phyloP scores from a whole-genome alignment of 2,113 vertebrate genomes.

The Pelodiscus sinensis region DNA sequence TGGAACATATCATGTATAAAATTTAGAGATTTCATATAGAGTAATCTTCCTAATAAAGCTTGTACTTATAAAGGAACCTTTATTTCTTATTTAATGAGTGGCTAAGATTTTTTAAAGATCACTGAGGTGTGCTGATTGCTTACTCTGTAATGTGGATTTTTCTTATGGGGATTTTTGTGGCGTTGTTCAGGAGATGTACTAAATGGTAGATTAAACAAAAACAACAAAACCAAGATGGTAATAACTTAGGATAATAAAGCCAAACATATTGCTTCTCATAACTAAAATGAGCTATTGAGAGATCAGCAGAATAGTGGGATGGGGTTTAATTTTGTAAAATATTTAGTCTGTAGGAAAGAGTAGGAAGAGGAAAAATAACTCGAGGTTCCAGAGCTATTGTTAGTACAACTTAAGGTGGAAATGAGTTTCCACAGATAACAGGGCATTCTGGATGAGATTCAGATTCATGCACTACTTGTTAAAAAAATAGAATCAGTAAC shows the following conservation, averaged over 20 bases:
- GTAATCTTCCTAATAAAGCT: background rate
- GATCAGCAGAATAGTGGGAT: background rate
- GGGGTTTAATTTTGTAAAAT: background rate
- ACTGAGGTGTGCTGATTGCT: background rate
- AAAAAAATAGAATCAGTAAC: background rate
- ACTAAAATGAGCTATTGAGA: background rate
- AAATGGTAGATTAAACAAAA: background rate
- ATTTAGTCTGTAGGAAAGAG: background rate
- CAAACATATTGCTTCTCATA: background rate
- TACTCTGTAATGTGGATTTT: background rate
- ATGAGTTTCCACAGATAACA: background rate
- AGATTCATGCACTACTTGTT: background rate
- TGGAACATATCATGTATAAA: fast-evolving
- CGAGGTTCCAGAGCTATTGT: background rate
- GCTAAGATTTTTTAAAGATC: background rate
- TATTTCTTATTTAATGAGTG: background rate
- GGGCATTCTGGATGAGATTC: background rate
- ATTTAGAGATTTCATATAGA: background rate
- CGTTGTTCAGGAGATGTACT: conserved; percentile 5
- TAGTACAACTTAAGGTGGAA: background rate
- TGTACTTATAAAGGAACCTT: background rate
- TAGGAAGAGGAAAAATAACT: background rate
- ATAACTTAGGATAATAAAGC: background rate
- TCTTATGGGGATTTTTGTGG: conserved; percentile 22
- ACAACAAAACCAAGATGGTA: background rate